phyloP scores from a whole-genome alignment of 2,113 vertebrate genomes.

The Gadus macrocephalus region DNA sequence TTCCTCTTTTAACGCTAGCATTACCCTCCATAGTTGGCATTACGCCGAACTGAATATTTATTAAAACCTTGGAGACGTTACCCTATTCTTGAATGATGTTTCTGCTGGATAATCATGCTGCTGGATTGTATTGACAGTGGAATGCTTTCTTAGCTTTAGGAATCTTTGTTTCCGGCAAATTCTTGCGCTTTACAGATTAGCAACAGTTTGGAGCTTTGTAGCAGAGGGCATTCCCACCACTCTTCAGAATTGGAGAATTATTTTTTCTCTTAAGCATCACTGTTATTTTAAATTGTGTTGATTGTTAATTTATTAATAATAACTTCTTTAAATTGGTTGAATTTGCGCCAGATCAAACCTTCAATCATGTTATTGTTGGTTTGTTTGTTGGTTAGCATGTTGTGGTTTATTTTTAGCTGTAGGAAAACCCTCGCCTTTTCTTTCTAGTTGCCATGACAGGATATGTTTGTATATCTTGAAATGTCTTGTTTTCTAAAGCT shows the following conservation, averaged over 20 bases:
- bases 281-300: not conserved
- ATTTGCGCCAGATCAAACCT: too few species aligned
- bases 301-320: not conserved
- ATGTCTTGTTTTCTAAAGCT: conserved; percentile 65
- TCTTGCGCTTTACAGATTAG: not conserved
- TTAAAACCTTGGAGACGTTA: not conserved
- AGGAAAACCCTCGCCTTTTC: not conserved
- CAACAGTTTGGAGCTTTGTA: not conserved
- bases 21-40: not conserved
- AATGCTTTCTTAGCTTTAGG: not conserved
- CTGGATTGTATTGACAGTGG: not conserved
- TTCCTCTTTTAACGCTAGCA: not conserved
- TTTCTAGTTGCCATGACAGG: conserved; percentile 28
- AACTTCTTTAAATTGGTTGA: too few species aligned
- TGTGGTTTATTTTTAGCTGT: not conserved
- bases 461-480: conserved; percentile 65
- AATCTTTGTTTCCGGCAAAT: not conserved
- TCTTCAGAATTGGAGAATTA: not conserved
- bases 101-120: not conserved
- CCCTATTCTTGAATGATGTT: not conserved
- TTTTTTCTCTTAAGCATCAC: not conserved
- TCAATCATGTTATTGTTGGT: too few species aligned
- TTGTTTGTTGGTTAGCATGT: not conserved
- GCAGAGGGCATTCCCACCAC: not conserved
- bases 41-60: not conserved